Percentiles rank a stretch among this genome's conserved stretches.
Evolutionary conservation across 2,888 invertebrate genomes (phyloP).

Genomic region (Ophion ventricosus): DNA sequence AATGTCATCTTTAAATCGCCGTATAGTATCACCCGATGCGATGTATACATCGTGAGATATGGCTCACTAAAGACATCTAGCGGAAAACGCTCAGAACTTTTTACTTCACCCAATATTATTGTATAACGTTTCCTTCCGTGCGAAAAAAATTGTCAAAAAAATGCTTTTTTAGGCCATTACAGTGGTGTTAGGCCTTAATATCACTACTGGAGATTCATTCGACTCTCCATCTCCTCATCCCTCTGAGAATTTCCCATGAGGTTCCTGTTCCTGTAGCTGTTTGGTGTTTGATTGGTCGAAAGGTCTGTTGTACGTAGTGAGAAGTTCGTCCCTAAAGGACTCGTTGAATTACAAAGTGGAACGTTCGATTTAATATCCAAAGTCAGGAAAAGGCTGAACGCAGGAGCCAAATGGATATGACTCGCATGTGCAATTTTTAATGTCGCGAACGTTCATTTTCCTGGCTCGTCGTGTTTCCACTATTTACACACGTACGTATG

Average conservation of each 20-base stretch:
- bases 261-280: constrained; percentile 18
- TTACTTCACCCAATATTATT: too few relatives aligned
- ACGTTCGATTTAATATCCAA: constrained; percentile 29
- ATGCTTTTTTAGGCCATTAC: too few relatives aligned
- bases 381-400: neutral
- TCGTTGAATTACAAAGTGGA: constrained; percentile 40
- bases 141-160: too few relatives aligned
- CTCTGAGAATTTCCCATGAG: constrained; percentile 31
- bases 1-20: too few relatives aligned
- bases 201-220: constrained; percentile 7
- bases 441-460: constrained; percentile 36
- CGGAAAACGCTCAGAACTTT: too few relatives aligned
- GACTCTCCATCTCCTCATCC: constrained; percentile 20
- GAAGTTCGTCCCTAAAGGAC: constrained; percentile 9
- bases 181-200: too few relatives aligned
- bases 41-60: too few relatives aligned
- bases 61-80: too few relatives aligned
- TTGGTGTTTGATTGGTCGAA: constrained; percentile 25
- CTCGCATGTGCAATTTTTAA: constrained; percentile 32
- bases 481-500: constrained; percentile 18
- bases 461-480: constrained; percentile 6
- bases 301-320: constrained; percentile 7
- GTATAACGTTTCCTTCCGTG: too few relatives aligned
- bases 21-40: too few relatives aligned
- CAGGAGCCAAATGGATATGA: neutral